Base-by-base conservation (phyloP, 2,888 invertebrate species). In the Athetis lepigone region DNA sequence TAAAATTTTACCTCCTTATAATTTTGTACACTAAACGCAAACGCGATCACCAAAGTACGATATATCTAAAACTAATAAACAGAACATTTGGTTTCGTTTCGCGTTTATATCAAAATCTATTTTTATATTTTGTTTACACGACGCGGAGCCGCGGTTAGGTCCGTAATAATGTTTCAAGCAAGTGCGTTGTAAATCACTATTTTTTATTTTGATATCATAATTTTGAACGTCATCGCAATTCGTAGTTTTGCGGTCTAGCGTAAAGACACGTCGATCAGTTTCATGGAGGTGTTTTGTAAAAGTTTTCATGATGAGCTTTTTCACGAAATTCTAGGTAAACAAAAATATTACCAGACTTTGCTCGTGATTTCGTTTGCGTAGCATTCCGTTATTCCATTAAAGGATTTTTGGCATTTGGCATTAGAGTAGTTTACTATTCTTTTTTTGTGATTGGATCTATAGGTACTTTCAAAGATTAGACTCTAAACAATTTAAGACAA, bases 91-190 rank as follows among this genome's bases (percentile, higher is more conserved):
- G 51, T 43, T 43, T 42, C 39, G 62, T 42, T 55, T 45, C 40
- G 54, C 43, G 75, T 71, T 69, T 55, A 65, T 60, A 49, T 33
- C 50, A 61, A 66, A 46, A 55, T 56, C 65, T 78, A 75, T 77
- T 69, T 74, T 56, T 57, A 58, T 19, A 61, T 47, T 33, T 13
- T 65, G 70, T 77, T 54, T 77, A 77, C 23, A 59, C 25, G 25
- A 57, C 29, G 40, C 29, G 19, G 25, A 39, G 29, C 47, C 18
- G 50, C 19, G 52, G 40, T 62, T 45, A 50, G 57, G 62, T 62
- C 62, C 56, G 62, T 75, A 57, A 73, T 75, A 52, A 50, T 57
- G 36, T 68, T 70, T 68, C 39, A 57, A 57, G 62, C 63, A 62
- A 67, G 49, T 57, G 40, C 18, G 57, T 54, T 55, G 36, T 71